Conservation (phyloP, 2,113 vertebrate species). For the Clarias gariepinus region DNA sequence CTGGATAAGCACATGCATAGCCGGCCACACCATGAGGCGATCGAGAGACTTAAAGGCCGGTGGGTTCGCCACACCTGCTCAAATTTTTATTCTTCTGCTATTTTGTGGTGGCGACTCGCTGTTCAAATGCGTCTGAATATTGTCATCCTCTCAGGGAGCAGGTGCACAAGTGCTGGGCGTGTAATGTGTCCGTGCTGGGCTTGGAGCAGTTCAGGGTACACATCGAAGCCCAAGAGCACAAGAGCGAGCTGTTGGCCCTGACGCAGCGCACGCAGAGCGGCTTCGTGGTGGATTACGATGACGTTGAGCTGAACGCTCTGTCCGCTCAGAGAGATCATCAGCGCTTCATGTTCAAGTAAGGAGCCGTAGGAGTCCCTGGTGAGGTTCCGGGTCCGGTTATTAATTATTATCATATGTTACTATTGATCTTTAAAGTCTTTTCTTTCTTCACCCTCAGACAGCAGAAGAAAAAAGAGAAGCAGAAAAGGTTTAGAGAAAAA, state of each 20-base stretch:
- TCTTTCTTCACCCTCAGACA: neutral
- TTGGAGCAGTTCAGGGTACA: slow-evolving; percentile 82
- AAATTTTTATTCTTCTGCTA: no score
- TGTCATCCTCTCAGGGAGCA: slow-evolving; percentile 64
- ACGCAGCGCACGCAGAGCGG: slow-evolving; percentile 64
- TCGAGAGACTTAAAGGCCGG: slow-evolving; percentile 59
- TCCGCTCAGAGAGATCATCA: slow-evolving; percentile 24
- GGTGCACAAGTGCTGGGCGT: slow-evolving; percentile 85
- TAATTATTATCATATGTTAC: no score
- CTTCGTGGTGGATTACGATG: slow-evolving; percentile 61
- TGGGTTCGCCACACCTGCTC: slow-evolving; percentile 22
- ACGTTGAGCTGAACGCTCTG: slow-evolving; percentile 2
- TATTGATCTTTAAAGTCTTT: neutral
- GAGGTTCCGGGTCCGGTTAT: neutral
- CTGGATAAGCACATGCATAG: slow-evolving; percentile 61
- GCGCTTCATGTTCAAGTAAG: neutral
- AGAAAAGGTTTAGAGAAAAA: slow-evolving; percentile 43
- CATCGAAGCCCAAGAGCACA: slow-evolving; percentile 82
- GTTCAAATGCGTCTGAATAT: neutral
- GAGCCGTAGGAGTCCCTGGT: neutral
- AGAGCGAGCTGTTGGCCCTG: slow-evolving; percentile 69
- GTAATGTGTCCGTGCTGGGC: slow-evolving; percentile 72
- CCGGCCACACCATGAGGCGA: slow-evolving; percentile 62
- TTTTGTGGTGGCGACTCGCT: neutral
- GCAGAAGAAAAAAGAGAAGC: slow-evolving; percentile 39